Base-by-base conservation (phyloP, 2,797 vertebrate genomes). In the Fistularia tabacaria region DNA sequence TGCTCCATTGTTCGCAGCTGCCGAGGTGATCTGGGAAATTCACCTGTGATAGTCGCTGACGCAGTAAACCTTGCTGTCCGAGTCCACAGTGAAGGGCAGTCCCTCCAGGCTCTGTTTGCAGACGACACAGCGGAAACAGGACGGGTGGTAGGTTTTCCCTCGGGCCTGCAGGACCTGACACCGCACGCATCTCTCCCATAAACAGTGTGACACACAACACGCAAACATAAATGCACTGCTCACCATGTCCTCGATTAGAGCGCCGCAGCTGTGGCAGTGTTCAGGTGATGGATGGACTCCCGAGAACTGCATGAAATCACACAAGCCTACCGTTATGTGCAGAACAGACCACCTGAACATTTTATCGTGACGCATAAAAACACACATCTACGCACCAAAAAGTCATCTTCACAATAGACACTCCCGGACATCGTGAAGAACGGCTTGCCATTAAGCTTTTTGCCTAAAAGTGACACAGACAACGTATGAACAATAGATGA, bases 41-140 rank as follows among this genome's bases (percentile, higher is more conserved):
- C 85, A 96, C 95, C 86, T 96, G 89, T 94, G 91, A 67, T 94
- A 96, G 85, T 97, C 94, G 40, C 85, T 90, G 76, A 96, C 86
- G 57, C 94, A 97, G 87, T 96, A 96, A 70, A 96, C 89, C 74
- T 90, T 93, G 76, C 86, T 89, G 57, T 93, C 87, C 0, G 87
- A 67, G 73, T 94, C 94, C 1, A 94, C 92, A 1, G 93, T 90
- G 79, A 96, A 97, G 0, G 89, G 88, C 60, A 90, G 91, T 8
- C 92, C 93, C 1, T 94, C 91, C 78, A 97, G 81, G 71, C 89
- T 92, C 71, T 86, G 90, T 0, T 92, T 92, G 70, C 94, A 96
- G 75, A 94, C 65, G 14, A 92, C 89, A 0, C 95, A 95, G 69
- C 89, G 73, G 74, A 97, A 97, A 51, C 94, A 97, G 77, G 90